Conservation (phyloP, 2,797 vertebrate species). For the Labroides dimidiatus region DNA sequence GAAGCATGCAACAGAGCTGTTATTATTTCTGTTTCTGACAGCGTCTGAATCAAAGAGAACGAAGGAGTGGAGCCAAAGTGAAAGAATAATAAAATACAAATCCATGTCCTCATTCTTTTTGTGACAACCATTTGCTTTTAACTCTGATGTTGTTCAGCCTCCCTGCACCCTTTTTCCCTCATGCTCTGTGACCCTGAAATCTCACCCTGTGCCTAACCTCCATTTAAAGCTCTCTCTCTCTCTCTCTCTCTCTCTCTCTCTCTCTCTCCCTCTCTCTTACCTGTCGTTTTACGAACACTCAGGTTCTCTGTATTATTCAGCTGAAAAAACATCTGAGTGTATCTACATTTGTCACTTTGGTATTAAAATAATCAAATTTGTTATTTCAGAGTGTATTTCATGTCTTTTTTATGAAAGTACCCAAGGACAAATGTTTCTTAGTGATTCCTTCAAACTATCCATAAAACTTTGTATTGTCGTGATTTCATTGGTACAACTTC, state of each 20-base stretch:
- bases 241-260: conserved; percentile 33
- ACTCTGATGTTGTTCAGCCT: conserved; percentile 46
- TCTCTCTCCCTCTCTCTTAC: conserved; percentile 23
- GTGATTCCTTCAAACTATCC: no score
- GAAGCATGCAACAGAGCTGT: conserved; percentile 20
- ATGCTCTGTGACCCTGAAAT: conserved; percentile 59
- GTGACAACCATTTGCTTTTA: conserved; percentile 62
- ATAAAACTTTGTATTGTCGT: no score
- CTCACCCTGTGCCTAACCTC: conserved; percentile 52
- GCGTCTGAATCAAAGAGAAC: conserved; percentile 61
- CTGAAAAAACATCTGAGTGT: conserved; percentile 33
- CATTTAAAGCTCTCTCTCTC: conserved; percentile 45
- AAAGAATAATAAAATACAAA: conserved; percentile 17
- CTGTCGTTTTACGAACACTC: conserved; percentile 10
- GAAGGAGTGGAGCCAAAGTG: conserved; percentile 43
- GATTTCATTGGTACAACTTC: no score
- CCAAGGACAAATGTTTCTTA: no score
- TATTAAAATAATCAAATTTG: not conserved
- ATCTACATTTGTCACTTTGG: not conserved
- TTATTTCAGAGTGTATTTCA: not conserved
- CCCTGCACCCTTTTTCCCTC: conserved; percentile 30
- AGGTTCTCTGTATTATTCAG: conserved; percentile 75
- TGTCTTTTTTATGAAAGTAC: not conserved
- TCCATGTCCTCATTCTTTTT: conserved; percentile 26
- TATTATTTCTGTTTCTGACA: conserved; percentile 10